phyloP scores from a whole-genome alignment of 2,888 invertebrate genomes.

The Leptinotarsa haldemani region DNA sequence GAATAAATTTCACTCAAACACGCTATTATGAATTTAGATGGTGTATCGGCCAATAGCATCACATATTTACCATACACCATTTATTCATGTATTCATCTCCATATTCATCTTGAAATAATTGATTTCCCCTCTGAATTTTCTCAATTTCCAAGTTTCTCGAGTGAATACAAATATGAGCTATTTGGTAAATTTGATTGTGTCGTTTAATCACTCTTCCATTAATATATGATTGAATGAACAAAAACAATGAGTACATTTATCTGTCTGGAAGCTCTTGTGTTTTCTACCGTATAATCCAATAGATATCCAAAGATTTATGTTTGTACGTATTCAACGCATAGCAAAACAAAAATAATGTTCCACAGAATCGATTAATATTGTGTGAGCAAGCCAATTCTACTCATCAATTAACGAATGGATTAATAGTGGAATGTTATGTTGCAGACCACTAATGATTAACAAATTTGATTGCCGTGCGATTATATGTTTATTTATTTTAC shows the following conservation, averaged over 20 bases:
- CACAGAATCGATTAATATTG: conserved; percentile 11
- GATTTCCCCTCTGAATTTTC: too few relatives aligned
- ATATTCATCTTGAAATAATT: too few relatives aligned
- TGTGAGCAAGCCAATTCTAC: conserved; percentile 12
- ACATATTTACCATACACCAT: too few relatives aligned
- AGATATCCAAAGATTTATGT: background rate
- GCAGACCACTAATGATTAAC: conserved; percentile 16
- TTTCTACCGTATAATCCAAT: background rate
- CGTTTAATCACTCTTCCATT: too few relatives aligned
- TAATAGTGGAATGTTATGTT: conserved; percentile 9
- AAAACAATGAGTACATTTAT: background rate
- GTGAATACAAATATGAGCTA: too few relatives aligned
- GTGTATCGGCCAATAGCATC: too few relatives aligned
- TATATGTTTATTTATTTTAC: conserved; percentile 8
- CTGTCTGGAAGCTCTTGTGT: background rate
- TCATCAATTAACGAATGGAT: conserved; percentile 19
- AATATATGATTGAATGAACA: too few relatives aligned
- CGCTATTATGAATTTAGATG: too few relatives aligned
- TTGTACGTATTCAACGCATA: background rate
- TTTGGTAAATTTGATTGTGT: too few relatives aligned
- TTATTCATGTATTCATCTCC: too few relatives aligned
- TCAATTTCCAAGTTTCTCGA: too few relatives aligned
- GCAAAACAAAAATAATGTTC: conserved; percentile 11
- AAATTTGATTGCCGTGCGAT: conserved; percentile 9
- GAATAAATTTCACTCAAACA: too few relatives aligned